phyloP scores from a whole-genome alignment of 2,113 vertebrate species.

The Ameiurus melas region DNA sequence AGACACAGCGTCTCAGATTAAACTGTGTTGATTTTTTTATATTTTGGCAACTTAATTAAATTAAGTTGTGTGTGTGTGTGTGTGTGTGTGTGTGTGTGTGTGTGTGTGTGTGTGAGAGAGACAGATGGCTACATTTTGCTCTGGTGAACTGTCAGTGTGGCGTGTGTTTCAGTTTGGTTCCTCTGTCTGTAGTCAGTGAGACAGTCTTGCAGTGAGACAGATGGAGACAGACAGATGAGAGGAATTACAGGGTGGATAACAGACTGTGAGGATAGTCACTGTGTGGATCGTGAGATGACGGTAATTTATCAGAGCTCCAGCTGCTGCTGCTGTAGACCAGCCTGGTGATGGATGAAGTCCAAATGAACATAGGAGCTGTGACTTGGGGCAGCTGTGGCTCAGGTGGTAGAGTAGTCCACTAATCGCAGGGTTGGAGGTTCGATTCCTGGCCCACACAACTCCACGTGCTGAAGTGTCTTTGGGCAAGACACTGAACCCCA shows the following conservation, averaged over 20 bases:
- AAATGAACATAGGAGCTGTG: neutral
- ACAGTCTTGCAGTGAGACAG: constrained; percentile 23
- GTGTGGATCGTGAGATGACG: neutral
- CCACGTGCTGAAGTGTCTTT: too few species aligned
- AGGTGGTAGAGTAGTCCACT: too few species aligned
- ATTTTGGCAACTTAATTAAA: neutral
- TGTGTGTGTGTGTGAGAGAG: neutral
- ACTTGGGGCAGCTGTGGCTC: too few species aligned
- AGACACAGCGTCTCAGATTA: neutral
- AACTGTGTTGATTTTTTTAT: neutral
- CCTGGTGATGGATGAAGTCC: constrained; percentile 2
- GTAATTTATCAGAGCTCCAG: constrained; percentile 10
- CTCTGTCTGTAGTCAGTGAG: neutral
- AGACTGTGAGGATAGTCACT: constrained; percentile 8
- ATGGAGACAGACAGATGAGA: neutral
- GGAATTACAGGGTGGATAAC: constrained; percentile 17
- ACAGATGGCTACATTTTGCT: neutral
- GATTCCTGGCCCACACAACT: too few species aligned
- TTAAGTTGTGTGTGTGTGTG: neutral
- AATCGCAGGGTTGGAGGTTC: too few species aligned
- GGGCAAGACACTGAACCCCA: too few species aligned
- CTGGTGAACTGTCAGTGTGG: neutral
- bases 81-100: neutral
- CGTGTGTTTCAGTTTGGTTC: neutral
- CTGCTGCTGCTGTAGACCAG: neutral